Percentiles rank a stretch among this genome's conserved stretches.
Conservation (phyloP, 2,797 vertebrate genomes). For the Myiotriccus ornatus region DNA sequence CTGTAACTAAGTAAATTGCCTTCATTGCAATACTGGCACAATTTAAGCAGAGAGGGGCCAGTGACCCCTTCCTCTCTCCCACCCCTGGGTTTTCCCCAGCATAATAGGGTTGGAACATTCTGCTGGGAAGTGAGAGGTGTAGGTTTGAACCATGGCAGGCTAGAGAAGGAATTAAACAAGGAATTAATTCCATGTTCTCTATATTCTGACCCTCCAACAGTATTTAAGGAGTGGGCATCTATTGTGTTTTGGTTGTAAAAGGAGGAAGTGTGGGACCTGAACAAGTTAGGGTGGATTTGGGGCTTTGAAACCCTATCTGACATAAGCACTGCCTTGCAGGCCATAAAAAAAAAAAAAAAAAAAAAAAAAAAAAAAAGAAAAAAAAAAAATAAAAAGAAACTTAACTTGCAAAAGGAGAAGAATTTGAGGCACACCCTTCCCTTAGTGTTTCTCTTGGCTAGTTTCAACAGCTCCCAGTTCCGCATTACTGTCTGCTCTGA, state of each 20-base stretch:
- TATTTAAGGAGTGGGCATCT: neutral
- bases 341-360: neutral
- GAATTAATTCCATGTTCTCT: neutral
- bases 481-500: neutral
- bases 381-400: neutral
- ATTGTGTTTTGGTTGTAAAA: neutral
- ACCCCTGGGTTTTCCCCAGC: neutral
- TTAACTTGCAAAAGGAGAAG: neutral
- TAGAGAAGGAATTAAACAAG: neutral
- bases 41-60: neutral
- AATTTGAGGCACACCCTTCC: constrained; percentile 40
- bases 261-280: neutral
- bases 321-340: neutral
- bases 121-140: neutral
- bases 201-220: neutral
- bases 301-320: neutral
- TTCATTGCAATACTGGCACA: neutral
- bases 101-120: neutral
- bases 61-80: neutral
- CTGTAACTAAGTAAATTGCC: neutral
- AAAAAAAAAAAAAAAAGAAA: neutral
- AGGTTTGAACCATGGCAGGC: neutral
- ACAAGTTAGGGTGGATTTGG: neutral
- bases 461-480: constrained; percentile 39
- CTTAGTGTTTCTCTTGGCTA: constrained; percentile 29